These are phyloP conservation scores for Triplophysa bombifrons DNA, from an alignment of 2,797 vertebrate species.

Conservation along the genomic window DNA sequence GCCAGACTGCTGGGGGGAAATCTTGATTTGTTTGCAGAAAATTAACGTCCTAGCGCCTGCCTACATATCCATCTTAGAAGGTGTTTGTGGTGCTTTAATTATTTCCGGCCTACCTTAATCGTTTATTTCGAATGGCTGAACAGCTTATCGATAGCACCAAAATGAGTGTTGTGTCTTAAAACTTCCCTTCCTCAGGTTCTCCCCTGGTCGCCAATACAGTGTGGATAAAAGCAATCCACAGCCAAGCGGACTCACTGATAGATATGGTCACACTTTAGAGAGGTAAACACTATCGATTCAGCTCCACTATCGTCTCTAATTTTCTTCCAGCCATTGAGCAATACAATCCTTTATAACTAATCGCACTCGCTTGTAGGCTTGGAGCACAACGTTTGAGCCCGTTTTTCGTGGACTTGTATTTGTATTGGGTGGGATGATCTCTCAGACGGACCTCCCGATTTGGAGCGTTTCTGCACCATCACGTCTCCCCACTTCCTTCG, in stretches of 20 bases:
- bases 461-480: conserved; percentile 78
- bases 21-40: conserved; percentile 42
- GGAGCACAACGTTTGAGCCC: conserved; percentile 61
- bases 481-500: conserved; percentile 72
- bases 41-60: conserved; percentile 49
- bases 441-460: conserved; percentile 70
- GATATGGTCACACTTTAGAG: conserved; percentile 82
- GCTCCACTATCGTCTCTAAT: conserved; percentile 81
- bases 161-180: conserved; percentile 76
- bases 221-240: conserved; percentile 71
- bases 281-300: conserved; percentile 87
- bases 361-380: conserved; percentile 79
- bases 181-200: conserved; percentile 80
- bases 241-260: conserved; percentile 77
- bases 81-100: conserved; percentile 64
- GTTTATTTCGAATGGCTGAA: conserved; percentile 70
- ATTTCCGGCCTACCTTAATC: conserved; percentile 66
- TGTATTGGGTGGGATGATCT: conserved; percentile 65
- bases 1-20: conserved; percentile 42
- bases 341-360: conserved; percentile 78
- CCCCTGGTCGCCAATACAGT: conserved; percentile 77
- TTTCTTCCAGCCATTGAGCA: conserved; percentile 77
- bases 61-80: conserved; percentile 55
- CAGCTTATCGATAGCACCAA: conserved; percentile 69
- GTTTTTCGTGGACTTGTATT: conserved; percentile 54